Base-by-base conservation (phyloP, 1,140 invertebrate genomes). In the Notospermus geniculatus region DNA sequence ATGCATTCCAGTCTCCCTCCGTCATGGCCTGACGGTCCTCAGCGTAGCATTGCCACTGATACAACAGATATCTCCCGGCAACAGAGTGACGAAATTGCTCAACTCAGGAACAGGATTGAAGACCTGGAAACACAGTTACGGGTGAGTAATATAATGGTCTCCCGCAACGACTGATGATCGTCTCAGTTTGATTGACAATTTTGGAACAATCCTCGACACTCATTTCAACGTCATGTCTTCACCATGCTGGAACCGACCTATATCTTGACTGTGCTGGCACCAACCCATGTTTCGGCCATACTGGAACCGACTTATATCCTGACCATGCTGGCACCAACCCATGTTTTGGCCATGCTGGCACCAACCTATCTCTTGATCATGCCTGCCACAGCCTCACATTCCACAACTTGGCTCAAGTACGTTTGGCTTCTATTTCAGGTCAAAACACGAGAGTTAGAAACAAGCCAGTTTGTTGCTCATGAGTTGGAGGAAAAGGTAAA, bases 401-500 rank as follows among this genome's bases (percentile, higher is more conserved):
- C n/a, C n/a, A n/a, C n/a, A n/a, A n/a, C n/a, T n/a, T n/a, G n/a
- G n/a, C n/a, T n/a, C n/a, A n/a, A n/a, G n/a, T n/a, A n/a, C n/a
- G n/a, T n/a, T n/a, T n/a, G n/a, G n/a, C n/a, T n/a, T n/a, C n/a
- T n/a, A n/a, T 50, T 50, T 50, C 46, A 50, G 46, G 25, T 50
- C n/a, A 50, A 50, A 50, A 19, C n/a, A 7, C 46, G 46, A 23
- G 46, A 50, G n/a, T 27, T 50, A 50, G 46, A 50, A 27, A 50
- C 46, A 5, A 23, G 25, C 25, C 46, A 50, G 25, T 50, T 50
- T 50, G 46, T 50, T 50, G 25, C n/a, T 50, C n/a, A n/a, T 23
- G 46, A 27, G n/a, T 23, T 50, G 46, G 46, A 50, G n/a, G 46
- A 50, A 23, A 50, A 50, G 25, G 25, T 50, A 27, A 50, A 50